These are phyloP conservation scores for Cerastis rubricosa DNA, from an alignment of 2,888 invertebrate species.

Conservation along the genomic window DNA sequence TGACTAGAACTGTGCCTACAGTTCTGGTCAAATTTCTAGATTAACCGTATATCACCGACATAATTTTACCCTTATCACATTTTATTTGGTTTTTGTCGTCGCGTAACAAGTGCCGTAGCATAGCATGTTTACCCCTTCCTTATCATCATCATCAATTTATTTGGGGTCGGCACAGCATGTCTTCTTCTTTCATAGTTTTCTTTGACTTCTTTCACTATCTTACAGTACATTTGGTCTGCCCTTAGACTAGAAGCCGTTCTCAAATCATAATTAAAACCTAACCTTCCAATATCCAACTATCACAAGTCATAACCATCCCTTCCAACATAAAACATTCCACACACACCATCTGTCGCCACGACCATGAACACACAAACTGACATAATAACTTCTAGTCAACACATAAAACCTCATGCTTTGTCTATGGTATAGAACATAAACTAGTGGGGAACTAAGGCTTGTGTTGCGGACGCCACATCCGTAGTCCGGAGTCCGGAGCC, in stretches of 20 bases:
- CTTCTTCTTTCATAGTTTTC: neutral
- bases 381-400: conserved; percentile 32
- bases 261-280: neutral
- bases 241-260: neutral
- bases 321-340: neutral
- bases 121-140: neutral
- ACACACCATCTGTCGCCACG: conserved; percentile 2
- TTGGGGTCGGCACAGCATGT: too few species aligned
- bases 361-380: conserved; percentile 36
- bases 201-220: neutral
- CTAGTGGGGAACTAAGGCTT: conserved; percentile 29
- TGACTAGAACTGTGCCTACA: too few species aligned
- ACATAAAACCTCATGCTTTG: conserved; percentile 43
- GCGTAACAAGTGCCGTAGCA: neutral
- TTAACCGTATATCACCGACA: neutral
- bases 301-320: neutral
- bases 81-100: neutral
- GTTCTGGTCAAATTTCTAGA: neutral
- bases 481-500: conserved; percentile 44
- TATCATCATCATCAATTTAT: neutral
- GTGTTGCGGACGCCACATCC: conserved; percentile 41
- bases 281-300: neutral
- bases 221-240: neutral
- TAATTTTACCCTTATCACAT: too few species aligned
- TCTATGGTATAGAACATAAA: conserved; percentile 39